A percentile compares a stretch with the other conserved stretches of the same genome.
Conservation (phyloP, 2,113 vertebrate species). For the Atlantisia rogersi region DNA sequence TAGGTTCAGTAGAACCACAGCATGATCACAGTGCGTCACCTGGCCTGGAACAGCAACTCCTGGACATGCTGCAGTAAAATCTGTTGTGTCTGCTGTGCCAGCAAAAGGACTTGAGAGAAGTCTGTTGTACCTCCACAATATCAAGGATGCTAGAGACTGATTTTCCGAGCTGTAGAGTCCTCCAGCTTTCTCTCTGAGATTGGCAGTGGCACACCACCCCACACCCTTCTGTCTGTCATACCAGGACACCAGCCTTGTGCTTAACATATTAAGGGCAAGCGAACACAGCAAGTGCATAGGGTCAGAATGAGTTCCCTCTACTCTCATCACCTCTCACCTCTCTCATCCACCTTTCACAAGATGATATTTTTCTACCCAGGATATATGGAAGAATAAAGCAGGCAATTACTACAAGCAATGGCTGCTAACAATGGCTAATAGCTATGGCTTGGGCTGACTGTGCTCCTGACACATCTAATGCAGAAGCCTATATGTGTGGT, state of each 20-base stretch:
- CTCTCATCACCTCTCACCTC: neutral
- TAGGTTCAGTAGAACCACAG: neutral
- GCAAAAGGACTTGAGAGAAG: neutral
- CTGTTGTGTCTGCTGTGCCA: neutral
- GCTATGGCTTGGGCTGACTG: neutral
- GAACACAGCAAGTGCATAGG: neutral
- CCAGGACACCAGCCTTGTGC: neutral
- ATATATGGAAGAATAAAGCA: neutral
- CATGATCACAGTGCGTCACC: accelerated
- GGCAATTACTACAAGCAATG: neutral
- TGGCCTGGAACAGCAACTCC: neutral
- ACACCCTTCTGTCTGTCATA: neutral
- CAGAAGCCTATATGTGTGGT: neutral
- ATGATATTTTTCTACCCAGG: neutral
- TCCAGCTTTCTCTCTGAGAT: neutral
- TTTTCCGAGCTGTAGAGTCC: neutral
- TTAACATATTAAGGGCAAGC: neutral
- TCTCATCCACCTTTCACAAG: neutral
- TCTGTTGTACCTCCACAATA: neutral
- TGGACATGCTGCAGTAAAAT: neutral
- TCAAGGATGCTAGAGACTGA: neutral
- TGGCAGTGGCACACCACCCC: neutral
- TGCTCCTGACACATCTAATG: neutral
- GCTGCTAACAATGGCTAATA: neutral
- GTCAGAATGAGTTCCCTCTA: neutral